Conservation (phyloP, 2,888 invertebrate genomes). For the Baccha elongata region DNA sequence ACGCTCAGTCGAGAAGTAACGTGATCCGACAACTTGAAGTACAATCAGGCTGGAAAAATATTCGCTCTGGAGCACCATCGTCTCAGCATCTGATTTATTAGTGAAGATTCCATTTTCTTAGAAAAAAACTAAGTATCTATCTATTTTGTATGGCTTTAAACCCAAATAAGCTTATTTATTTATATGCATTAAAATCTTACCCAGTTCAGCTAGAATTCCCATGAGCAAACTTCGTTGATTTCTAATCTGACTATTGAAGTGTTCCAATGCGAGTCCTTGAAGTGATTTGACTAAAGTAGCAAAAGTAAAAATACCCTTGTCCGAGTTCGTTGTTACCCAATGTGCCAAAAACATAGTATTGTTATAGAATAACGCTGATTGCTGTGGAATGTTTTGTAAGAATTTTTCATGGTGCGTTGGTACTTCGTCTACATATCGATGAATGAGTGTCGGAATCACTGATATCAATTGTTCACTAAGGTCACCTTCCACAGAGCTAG, state of each 20-base stretch:
- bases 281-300: constrained; percentile 88
- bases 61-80: too few species aligned
- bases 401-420: constrained; percentile 91
- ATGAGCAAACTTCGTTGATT: constrained; percentile 89
- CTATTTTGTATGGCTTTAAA: too few species aligned
- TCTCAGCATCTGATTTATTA: too few species aligned
- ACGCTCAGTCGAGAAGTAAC: too few species aligned
- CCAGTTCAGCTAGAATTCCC: constrained; percentile 89
- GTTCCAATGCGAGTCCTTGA: constrained; percentile 87
- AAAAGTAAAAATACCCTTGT: constrained; percentile 84
- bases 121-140: too few species aligned
- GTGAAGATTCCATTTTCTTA: too few species aligned
- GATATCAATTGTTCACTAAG: constrained; percentile 84
- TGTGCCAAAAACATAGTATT: constrained; percentile 95
- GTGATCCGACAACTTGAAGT: too few species aligned
- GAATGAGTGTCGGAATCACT: constrained; percentile 88
- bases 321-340: constrained; percentile 86
- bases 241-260: constrained; percentile 88
- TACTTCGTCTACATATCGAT: constrained; percentile 89
- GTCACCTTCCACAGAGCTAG: constrained; percentile 67
- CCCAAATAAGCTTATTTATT: too few species aligned
- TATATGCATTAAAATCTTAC: constrained; percentile 82
- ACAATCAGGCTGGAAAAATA: too few species aligned
- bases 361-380: constrained; percentile 93
- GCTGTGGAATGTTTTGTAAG: constrained; percentile 93